phyloP scores from a whole-genome alignment of 2,797 vertebrate species.

The Hipposideros larvatus region DNA sequence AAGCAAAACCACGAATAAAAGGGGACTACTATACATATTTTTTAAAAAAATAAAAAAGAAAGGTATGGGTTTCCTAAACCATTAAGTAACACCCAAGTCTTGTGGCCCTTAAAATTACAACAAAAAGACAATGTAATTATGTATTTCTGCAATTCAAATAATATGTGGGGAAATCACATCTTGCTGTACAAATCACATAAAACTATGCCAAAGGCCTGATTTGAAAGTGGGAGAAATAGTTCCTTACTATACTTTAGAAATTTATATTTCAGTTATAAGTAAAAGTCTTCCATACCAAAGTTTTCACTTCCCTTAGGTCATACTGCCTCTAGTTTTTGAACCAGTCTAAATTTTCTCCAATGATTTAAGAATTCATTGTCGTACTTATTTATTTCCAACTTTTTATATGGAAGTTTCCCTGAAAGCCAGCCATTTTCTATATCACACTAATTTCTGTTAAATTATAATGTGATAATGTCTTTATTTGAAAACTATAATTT shows the following conservation, averaged over 20 bases:
- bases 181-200: neutral
- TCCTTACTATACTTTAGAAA: neutral
- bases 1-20: neutral
- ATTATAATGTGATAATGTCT: neutral
- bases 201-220: neutral
- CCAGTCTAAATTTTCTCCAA: neutral
- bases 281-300: neutral
- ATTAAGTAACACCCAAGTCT: neutral
- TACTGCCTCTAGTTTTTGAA: neutral
- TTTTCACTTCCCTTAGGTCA: neutral
- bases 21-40: too few relatives aligned
- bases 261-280: neutral
- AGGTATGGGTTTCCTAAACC: neutral
- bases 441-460: neutral
- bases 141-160: neutral
- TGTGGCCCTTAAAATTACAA: neutral
- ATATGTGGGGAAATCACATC: neutral
- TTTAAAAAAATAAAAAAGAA: neutral
- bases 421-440: neutral
- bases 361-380: neutral
- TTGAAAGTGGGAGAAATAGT: neutral
- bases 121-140: neutral
- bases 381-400: neutral
- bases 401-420: neutral
- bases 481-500: slow-evolving; percentile 56